Evolutionary conservation across 1,140 invertebrate genomes (phyloP).

Genomic region (Drosophila sulfurigaster): DNA sequence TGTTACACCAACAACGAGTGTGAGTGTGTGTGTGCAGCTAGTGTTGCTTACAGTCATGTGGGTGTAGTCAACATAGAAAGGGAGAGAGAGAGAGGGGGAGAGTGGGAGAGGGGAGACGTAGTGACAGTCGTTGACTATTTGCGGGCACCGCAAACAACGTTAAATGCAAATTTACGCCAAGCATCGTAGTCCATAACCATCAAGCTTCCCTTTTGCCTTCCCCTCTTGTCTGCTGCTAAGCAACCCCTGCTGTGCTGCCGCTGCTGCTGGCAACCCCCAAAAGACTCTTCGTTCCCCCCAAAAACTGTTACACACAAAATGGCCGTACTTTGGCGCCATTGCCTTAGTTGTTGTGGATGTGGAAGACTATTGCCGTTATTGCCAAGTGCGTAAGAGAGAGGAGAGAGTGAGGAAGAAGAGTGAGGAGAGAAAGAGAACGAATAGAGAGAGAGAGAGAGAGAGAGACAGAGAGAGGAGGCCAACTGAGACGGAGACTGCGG

Average conservation of each 20-base stretch:
- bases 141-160: slow-evolving; percentile 80
- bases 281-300: slow-evolving; percentile 8
- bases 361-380: slow-evolving; percentile 73
- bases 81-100: not conserved
- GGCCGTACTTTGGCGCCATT: slow-evolving; percentile 80
- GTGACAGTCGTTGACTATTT: slow-evolving; percentile 55
- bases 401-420: not conserved
- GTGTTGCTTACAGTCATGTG: slow-evolving; percentile 10
- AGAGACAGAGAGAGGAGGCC: not conserved
- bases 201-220: not conserved
- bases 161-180: slow-evolving; percentile 81
- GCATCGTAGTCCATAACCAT: slow-evolving; percentile 29
- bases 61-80: slow-evolving; percentile 10
- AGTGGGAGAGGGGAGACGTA: not conserved
- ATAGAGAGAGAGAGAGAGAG: not conserved
- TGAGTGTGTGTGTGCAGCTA: slow-evolving; percentile 15
- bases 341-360: slow-evolving; percentile 55
- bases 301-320: slow-evolving; percentile 70
- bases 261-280: slow-evolving; percentile 3
- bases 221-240: slow-evolving; percentile 10
- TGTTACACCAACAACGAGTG: slow-evolving; percentile 13
- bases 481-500: slow-evolving; percentile 22
- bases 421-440: not conserved
- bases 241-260: not conserved
- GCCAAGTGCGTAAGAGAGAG: slow-evolving; percentile 35